These are phyloP conservation scores for Galeopterus variegatus DNA, from an alignment of 2,113 vertebrate genomes.

Conservation along the genomic window DNA sequence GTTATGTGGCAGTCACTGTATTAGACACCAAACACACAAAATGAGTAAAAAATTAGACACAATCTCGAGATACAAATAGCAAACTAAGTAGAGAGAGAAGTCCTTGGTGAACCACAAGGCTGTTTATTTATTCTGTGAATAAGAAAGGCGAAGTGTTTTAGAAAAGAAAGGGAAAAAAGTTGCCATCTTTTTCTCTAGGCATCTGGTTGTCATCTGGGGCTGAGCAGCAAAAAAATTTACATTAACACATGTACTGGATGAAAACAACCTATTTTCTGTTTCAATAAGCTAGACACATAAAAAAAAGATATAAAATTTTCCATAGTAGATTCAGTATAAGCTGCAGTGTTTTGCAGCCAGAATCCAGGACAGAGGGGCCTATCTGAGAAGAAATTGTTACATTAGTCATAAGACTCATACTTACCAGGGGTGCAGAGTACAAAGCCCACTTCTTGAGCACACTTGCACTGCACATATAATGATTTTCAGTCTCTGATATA, in stretches of 20 bases:
- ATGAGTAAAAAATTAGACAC: background rate
- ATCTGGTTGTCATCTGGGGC: background rate
- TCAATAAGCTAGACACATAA: background rate
- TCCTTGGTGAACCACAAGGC: background rate
- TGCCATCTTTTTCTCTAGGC: background rate
- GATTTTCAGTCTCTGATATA: background rate
- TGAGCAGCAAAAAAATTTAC: background rate
- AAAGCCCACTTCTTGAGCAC: background rate
- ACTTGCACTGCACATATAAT: background rate
- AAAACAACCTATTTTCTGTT: slow-evolving; percentile 33
- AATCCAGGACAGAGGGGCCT: background rate
- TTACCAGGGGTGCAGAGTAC: background rate
- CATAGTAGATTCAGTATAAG: background rate
- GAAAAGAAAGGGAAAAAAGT: background rate
- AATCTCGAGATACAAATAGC: background rate
- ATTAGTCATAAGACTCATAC: background rate
- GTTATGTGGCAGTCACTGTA: background rate
- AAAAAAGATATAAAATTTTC: background rate
- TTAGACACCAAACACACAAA: background rate
- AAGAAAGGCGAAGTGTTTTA: background rate
- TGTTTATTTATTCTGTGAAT: background rate
- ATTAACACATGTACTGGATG: background rate
- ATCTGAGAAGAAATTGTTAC: background rate
- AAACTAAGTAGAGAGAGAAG: background rate
- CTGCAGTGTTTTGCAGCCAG: background rate